These are phyloP conservation scores for Stegostoma tigrinum DNA, from an alignment of 2,113 vertebrate species.

Conservation along the genomic window DNA sequence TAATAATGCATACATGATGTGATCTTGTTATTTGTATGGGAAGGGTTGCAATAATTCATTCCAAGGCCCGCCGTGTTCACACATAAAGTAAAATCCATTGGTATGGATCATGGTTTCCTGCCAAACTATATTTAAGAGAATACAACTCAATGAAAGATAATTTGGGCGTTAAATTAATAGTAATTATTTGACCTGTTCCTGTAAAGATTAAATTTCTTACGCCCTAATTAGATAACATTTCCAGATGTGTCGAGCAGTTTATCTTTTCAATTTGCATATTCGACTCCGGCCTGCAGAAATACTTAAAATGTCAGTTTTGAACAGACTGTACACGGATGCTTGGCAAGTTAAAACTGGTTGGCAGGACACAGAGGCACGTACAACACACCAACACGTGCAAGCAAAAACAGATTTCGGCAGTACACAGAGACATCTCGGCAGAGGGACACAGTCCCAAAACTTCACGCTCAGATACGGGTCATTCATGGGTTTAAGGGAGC, in stretches of 20 bases:
- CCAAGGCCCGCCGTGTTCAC: conserved; percentile 71
- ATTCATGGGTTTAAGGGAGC: background rate
- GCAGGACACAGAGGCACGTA: conserved; percentile 6
- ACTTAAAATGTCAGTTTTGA: conserved; percentile 45
- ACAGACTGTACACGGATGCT: background rate
- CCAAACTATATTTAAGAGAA: conserved; percentile 96
- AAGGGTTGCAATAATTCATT: conserved; percentile 80
- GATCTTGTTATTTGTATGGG: conserved; percentile 89
- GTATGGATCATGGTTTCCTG: conserved; percentile 69
- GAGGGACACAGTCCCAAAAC: background rate
- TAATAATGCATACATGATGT: conserved; percentile 99
- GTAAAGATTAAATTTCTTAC: conserved; percentile 98
- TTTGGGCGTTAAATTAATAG: conserved; percentile 99
- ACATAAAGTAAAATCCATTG: conserved; percentile 71
- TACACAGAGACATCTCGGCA: background rate
- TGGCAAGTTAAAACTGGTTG: conserved; percentile 23
- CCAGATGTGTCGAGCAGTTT: conserved; percentile 91
- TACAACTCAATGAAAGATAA: conserved; percentile 98
- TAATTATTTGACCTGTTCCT: conserved; percentile 99
- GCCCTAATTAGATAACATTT: conserved; percentile 96
- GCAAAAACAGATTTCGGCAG: background rate
- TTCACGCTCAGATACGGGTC: background rate
- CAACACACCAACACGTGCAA: background rate
- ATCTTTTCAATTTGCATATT: conserved; percentile 64
- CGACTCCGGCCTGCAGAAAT: conserved; percentile 51